Percentiles rank a stretch among this genome's conserved stretches.
These are phyloP conservation scores for Cygnus olor DNA, from an alignment of 2,797 vertebrate genomes.

Conservation along the genomic window DNA sequence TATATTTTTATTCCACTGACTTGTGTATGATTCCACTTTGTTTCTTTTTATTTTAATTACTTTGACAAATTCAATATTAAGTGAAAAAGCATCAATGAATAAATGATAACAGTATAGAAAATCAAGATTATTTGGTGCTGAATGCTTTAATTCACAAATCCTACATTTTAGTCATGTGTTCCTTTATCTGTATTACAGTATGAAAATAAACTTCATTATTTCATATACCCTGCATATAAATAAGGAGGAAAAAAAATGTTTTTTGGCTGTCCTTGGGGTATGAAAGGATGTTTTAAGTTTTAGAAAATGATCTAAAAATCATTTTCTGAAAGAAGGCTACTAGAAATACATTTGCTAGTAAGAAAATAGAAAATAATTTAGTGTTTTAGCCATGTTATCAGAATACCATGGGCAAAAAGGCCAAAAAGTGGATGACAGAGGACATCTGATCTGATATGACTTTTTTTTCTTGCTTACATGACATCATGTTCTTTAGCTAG, in stretches of 20 bases:
- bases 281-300: not conserved
- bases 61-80: not conserved
- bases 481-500: not conserved
- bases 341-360: not conserved
- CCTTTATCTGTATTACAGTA: not conserved
- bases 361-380: not conserved
- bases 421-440: not conserved
- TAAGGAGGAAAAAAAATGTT: not conserved
- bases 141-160: not conserved
- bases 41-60: not conserved
- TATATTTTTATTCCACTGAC: not conserved
- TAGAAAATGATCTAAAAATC: not conserved
- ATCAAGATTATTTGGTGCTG: not conserved
- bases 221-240: not conserved
- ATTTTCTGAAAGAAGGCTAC: not conserved
- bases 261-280: not conserved
- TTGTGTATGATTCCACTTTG: not conserved
- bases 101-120: not conserved
- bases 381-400: not conserved
- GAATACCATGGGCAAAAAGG: not conserved
- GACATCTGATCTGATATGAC: not conserved
- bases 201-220: not conserved
- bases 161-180: not conserved
- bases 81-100: not conserved
- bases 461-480: not conserved